Evolutionary conservation across 2,797 vertebrate genomes (phyloP), one percentile per base, ranked within the genome.

Genomic region (Crocodylus rhombifer): DNA sequence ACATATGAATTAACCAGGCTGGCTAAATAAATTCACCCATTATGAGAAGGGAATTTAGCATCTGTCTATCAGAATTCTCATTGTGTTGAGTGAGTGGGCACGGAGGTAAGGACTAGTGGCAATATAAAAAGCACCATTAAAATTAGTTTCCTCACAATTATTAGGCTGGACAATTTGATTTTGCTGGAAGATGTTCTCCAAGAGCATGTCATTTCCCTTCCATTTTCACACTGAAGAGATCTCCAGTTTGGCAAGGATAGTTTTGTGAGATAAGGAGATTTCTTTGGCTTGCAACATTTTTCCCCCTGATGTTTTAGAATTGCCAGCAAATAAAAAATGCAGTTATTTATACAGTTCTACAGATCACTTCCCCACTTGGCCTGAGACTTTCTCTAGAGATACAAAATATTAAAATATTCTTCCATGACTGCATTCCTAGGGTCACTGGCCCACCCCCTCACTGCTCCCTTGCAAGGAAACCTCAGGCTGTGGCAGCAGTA

Each of bases 1-100:
- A 84, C 95, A 96, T 96, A 58, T 92, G 84, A 97, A 97, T 96
- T 95, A 95, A 95, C 86, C 77, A 92, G 91, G 78, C 83, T 95
- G 36, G 87, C 80, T 96, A 96, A 95, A 95, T 96, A 96, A 95
- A 97, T 96, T 94, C 91, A 92, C 89, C 90, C 61, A 91, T 95
- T 97, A 96, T 92, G 78, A 96, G 96, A 80, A 30, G 18, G 87
- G 56, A 96, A 92, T 96, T 97, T 94, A 90, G 88, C 91, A 91
- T 94, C 91, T 91, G 26, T 89, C 86, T 95, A 95, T 93, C 80
- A 93, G 88, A 67, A 77, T 95, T 60, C 90, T 92, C 73, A 73
- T 71, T 82, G 89, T 89, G 94, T 42, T 84, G 92, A 89, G 87
- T 89, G 90, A 96, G 95, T 58, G 67, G 84, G 60, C 28, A 79